These are phyloP conservation scores for Ips nitidus DNA, from an alignment of 1,140 invertebrate genomes.

Conservation along the genomic window DNA sequence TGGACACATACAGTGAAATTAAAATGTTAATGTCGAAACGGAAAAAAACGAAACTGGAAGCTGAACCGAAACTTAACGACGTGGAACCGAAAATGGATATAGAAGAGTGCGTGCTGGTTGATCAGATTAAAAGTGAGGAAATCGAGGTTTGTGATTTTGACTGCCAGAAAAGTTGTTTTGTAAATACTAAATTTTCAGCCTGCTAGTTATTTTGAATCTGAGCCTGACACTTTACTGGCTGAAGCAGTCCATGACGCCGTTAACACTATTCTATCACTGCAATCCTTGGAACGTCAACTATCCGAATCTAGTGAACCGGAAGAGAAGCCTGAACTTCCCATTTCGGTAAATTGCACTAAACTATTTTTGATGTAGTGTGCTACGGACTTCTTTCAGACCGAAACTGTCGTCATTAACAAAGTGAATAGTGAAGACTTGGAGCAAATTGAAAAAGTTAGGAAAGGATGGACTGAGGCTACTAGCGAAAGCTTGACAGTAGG, in stretches of 20 bases:
- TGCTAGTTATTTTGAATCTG: conserved; percentile 27
- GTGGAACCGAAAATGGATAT: not conserved
- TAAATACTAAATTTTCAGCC: conserved; percentile 10
- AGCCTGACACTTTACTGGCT: conserved; percentile 30
- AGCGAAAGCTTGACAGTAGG: conserved; percentile 80
- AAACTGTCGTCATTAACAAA: not conserved
- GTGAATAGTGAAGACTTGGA: conserved; percentile 27
- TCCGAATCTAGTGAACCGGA: conserved; percentile 25
- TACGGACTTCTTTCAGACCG: conserved; percentile 7
- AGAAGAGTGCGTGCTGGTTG: not conserved
- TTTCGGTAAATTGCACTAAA: not conserved
- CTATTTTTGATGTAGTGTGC: not conserved
- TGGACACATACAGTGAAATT: conserved; percentile 30
- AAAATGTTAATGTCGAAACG: conserved; percentile 22
- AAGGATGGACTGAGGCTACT: conserved; percentile 77
- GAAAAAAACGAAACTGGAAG: conserved; percentile 46
- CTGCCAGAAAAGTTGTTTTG: conserved; percentile 4
- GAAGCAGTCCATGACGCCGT: conserved; percentile 45
- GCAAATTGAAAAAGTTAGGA: conserved; percentile 61
- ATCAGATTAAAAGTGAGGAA: conserved; percentile 19
- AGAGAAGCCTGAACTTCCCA: conserved; percentile 6
- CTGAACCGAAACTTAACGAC: conserved; percentile 16
- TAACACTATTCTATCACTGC: conserved; percentile 45
- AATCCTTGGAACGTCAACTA: conserved; percentile 28
- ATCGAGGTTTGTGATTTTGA: conserved; percentile 3